phyloP scores from a whole-genome alignment of 1,140 invertebrate species.

The Drosophila elegans region DNA sequence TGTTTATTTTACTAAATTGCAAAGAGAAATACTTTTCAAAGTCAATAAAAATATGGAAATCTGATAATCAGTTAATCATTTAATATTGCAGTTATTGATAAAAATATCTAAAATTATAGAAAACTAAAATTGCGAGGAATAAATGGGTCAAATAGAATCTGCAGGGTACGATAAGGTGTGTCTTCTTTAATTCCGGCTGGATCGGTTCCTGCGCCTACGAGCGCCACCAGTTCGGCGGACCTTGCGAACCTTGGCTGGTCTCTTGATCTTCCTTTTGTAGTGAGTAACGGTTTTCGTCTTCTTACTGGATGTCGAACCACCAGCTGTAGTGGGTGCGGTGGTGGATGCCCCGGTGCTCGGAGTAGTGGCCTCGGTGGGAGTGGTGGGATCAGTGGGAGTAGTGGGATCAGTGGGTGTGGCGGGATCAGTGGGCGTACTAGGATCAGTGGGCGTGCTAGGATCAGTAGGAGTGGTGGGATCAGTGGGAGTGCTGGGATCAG shows the following conservation, averaged over 20 bases:
- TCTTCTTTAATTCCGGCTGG: background rate
- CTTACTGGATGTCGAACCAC: background rate
- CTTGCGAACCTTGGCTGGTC: background rate
- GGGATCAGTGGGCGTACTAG: too few species aligned
- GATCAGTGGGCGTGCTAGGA: too few species aligned
- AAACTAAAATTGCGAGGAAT: background rate
- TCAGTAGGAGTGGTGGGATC: too few species aligned
- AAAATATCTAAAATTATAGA: background rate
- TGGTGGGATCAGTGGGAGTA: too few species aligned
- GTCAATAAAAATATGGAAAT: too few species aligned
- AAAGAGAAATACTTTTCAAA: too few species aligned
- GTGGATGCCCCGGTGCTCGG: background rate
- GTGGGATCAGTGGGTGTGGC: too few species aligned
- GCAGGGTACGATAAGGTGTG: background rate
- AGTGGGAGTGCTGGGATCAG: too few species aligned
- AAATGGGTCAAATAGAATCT: background rate
- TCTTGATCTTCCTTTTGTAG: background rate
- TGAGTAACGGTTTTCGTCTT: background rate
- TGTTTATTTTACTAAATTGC: too few species aligned
- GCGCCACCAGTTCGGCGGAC: too few species aligned
- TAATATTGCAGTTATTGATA: background rate
- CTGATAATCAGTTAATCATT: background rate
- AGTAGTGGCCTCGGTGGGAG: background rate
- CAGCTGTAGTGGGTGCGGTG: background rate
- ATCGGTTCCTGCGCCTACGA: background rate